Conservation (phyloP, 2,113 vertebrate genomes). For the Etheostoma cragini region DNA sequence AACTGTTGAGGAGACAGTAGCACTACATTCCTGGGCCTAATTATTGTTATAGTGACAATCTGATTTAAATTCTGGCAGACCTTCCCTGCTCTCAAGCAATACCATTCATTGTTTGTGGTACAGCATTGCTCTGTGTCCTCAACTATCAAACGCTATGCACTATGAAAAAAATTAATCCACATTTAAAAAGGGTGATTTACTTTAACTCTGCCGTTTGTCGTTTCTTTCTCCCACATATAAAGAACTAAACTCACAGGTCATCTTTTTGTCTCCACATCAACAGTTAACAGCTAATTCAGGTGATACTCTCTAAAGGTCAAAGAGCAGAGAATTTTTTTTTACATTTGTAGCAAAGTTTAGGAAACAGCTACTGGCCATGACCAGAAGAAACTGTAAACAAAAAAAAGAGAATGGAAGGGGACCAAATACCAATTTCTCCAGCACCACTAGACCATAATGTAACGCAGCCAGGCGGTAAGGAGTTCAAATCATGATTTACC, state of each 20-base stretch:
- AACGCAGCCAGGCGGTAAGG: background rate
- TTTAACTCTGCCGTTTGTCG: background rate
- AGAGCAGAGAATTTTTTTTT: background rate
- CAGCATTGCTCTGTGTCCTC: background rate
- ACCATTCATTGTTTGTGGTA: background rate
- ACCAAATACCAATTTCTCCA: background rate
- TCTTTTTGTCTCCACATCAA: constrained; percentile 8
- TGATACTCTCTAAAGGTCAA: background rate
- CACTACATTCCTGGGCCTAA: constrained; percentile 24
- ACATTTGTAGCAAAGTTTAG: background rate
- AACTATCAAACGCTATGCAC: background rate
- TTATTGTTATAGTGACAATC: constrained; percentile 49
- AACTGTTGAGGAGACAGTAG: constrained; percentile 6
- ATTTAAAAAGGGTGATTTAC: background rate
- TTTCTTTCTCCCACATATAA: constrained; percentile 20
- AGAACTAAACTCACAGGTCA: constrained; percentile 4
- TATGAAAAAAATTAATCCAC: constrained; percentile 8
- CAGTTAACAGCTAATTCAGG: background rate
- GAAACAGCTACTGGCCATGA: background rate
- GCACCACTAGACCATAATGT: background rate
- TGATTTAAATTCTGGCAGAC: constrained; percentile 44
- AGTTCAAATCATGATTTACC: background rate
- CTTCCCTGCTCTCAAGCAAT: background rate
- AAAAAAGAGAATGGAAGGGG: background rate
- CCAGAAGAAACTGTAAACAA: background rate